Base-by-base conservation (phyloP, 92 coral and sea anemone genomes). In the Scolanthus callimorphus region DNA sequence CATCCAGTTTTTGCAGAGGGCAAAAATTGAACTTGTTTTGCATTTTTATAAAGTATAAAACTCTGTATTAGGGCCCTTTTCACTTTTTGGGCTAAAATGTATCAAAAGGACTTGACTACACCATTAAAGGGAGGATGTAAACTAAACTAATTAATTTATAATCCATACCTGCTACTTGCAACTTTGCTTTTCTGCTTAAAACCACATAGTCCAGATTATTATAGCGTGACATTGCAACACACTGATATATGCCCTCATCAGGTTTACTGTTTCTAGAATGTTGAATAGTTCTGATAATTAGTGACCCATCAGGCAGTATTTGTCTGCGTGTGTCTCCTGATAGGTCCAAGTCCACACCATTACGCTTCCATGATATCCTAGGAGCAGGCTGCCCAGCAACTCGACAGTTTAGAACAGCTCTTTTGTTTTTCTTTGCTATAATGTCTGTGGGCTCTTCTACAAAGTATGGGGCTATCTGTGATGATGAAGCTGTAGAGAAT, bases 101-200 rank as follows among this genome's bases (percentile, higher is more conserved):
- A n/a, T n/a, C n/a, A n/a, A n/a, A n/a, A n/a, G n/a, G n/a, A n/a
- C n/a, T n/a, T n/a, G n/a, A n/a, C n/a, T n/a, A n/a, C n/a, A n/a
- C n/a, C n/a, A n/a, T n/a, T n/a, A n/a, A n/a, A n/a, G n/a, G n/a
- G n/a, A n/a, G n/a, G n/a, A n/a, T n/a, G n/a, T n/a, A n/a, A n/a
- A n/a, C n/a, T n/a, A n/a, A n/a, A n/a, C n/a, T n/a, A n/a, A n/a
- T n/a, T n/a, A n/a, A n/a, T n/a, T n/a, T n/a, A n/a, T n/a, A n/a
- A n/a, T n/a, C n/a, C 97, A 76, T 68, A 94, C 99, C 96, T 55
- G 85, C 92, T 12, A 94, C 88, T 31, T 63, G 51, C 29, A 94
- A 51, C 23, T 62, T 72, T 20, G 90, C 96, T 15, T 64, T 89
- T 49, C 82, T 67, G 53, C 99, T 94, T 15, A 66, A 37, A 28